Conservation (phyloP, 2,113 vertebrate species). For the Amphiprion percula region DNA sequence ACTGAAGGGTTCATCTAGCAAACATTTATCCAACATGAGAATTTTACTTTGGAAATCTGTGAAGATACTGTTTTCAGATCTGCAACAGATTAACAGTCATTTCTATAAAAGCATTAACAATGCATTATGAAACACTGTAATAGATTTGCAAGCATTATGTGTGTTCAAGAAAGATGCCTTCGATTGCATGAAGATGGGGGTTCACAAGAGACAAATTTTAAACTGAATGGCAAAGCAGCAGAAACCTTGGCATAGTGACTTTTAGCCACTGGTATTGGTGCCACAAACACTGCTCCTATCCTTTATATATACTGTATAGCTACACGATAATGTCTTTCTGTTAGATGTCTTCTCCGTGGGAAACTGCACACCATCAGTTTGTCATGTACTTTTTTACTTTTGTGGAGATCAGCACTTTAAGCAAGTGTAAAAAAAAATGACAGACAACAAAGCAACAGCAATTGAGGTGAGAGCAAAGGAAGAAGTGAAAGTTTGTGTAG, state of each 20-base stretch:
- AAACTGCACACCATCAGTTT: background rate
- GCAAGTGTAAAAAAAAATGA: too few species aligned
- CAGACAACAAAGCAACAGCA: too few species aligned
- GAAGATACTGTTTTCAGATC: constrained; percentile 21
- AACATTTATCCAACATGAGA: background rate
- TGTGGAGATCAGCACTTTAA: background rate
- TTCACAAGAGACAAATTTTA: too few species aligned
- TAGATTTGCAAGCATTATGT: constrained; percentile 48
- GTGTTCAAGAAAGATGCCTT: background rate
- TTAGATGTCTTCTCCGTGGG: background rate
- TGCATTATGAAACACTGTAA: constrained; percentile 72
- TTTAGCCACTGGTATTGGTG: too few species aligned
- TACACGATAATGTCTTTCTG: too few species aligned
- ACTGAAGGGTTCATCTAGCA: constrained; percentile 12
- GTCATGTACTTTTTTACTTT: background rate
- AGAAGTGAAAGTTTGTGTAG: background rate
- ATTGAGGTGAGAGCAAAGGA: background rate
- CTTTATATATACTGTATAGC: too few species aligned
- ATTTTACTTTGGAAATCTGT: constrained; percentile 11
- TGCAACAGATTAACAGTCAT: constrained; percentile 52
- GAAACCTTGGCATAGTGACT: too few species aligned
- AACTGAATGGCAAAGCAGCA: background rate
- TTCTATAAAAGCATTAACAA: constrained; percentile 68
- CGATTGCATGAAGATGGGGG: background rate
- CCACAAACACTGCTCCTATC: too few species aligned